phyloP scores from a whole-genome alignment of 2,113 vertebrate species.

The Hystrix brachyura region DNA sequence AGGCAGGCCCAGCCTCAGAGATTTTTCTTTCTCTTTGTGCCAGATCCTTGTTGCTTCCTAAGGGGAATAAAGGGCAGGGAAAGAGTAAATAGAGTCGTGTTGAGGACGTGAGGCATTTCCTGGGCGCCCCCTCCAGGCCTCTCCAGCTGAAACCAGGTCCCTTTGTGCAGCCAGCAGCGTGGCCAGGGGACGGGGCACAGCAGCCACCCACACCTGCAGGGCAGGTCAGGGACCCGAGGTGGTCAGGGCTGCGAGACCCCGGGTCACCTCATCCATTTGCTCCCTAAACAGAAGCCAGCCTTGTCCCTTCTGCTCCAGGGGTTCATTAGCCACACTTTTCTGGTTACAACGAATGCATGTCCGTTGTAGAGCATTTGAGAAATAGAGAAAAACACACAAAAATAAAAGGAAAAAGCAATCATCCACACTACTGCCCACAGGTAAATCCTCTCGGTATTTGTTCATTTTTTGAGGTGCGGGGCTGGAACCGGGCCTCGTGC shows the following conservation, averaged over 20 bases:
- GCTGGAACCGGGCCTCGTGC: background rate
- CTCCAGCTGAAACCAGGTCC: conserved; percentile 1
- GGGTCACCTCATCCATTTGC: background rate
- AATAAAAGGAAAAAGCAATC: background rate
- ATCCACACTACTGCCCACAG: background rate
- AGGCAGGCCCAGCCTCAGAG: background rate
- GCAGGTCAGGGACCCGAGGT: background rate
- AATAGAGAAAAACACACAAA: conserved; percentile 40
- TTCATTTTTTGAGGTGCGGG: background rate
- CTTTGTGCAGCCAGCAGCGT: background rate
- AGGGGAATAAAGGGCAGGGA: background rate
- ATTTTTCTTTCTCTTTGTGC: background rate
- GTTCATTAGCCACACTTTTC: background rate
- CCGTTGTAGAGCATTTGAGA: background rate
- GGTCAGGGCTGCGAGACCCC: background rate
- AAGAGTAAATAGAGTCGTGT: too few relatives aligned
- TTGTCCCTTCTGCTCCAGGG: background rate
- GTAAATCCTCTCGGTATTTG: background rate
- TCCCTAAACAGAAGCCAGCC: background rate
- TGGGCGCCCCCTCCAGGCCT: background rate
- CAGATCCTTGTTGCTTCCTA: background rate
- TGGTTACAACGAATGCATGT: background rate
- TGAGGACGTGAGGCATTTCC: background rate
- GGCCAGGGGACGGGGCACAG: background rate
- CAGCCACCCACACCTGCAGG: background rate